Percentiles rank a stretch among this genome's conserved stretches.
Evolutionary conservation across 1,140 invertebrate species (phyloP).

Genomic region (Papilio helenus): DNA sequence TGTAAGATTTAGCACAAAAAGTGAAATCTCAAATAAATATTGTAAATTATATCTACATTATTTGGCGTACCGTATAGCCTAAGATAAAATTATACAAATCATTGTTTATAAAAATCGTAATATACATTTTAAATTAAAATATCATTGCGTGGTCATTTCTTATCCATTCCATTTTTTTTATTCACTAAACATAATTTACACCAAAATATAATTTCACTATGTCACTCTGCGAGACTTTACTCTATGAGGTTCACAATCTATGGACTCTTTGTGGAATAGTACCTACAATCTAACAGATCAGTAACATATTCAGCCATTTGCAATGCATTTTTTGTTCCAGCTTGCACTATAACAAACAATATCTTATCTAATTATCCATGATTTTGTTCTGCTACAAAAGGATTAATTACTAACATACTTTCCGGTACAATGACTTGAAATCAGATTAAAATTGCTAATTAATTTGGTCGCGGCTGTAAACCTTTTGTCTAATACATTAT

Average conservation of each 20-base stretch:
- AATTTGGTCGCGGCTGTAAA: not conserved
- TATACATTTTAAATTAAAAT: too few species aligned
- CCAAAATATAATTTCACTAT: too few species aligned
- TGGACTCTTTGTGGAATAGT: not conserved
- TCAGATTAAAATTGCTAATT: not conserved
- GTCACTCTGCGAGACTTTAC: too few species aligned
- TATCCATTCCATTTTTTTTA: too few species aligned
- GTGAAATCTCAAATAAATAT: not conserved
- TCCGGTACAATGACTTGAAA: not conserved
- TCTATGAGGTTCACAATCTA: too few species aligned
- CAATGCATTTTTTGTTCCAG: not conserved
- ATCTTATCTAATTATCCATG: not conserved
- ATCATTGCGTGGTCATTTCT: not conserved
- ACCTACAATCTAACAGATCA: not conserved
- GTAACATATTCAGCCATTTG: not conserved
- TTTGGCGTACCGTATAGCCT: not conserved
- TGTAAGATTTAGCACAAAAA: not conserved
- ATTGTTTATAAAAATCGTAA: too few species aligned
- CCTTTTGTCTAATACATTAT: not conserved
- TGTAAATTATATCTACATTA: not conserved
- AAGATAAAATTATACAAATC: not conserved
- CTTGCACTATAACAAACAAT: not conserved
- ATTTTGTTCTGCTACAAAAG: constrained; percentile 3
- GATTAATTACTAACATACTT: not conserved
- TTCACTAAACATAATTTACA: too few species aligned